Evolutionary conservation across 2,797 vertebrate genomes (phyloP).

Genomic region (Anguilla pacifica): DNA sequence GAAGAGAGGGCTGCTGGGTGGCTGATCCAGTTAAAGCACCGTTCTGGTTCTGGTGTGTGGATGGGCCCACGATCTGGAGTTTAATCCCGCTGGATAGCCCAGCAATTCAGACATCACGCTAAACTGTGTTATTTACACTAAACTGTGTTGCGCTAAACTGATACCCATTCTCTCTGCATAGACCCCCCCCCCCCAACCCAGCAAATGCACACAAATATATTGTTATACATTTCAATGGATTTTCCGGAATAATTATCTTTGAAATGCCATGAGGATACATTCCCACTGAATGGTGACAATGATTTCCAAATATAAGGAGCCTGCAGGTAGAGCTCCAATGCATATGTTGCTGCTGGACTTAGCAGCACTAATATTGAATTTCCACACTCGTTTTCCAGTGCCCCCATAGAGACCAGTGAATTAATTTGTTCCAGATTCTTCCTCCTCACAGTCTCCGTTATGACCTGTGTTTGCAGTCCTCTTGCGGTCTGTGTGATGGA

Average conservation of each 20-base stretch:
- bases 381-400: neutral
- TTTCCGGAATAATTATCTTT: neutral
- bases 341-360: neutral
- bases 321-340: no score
- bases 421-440: neutral
- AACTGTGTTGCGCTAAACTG: neutral
- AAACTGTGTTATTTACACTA: no score
- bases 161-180: neutral
- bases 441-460: neutral
- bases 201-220: neutral
- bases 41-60: no score
- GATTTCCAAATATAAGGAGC: neutral
- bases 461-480: neutral
- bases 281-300: neutral
- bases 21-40: no score
- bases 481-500: neutral
- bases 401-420: neutral
- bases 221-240: neutral
- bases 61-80: no score
- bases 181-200: no score
- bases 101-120: no score
- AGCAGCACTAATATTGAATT: neutral
- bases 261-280: neutral
- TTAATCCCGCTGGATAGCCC: no score
- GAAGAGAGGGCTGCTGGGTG: no score